phyloP scores from a whole-genome alignment of 2,888 invertebrate species.

The Tinea trinotella region DNA sequence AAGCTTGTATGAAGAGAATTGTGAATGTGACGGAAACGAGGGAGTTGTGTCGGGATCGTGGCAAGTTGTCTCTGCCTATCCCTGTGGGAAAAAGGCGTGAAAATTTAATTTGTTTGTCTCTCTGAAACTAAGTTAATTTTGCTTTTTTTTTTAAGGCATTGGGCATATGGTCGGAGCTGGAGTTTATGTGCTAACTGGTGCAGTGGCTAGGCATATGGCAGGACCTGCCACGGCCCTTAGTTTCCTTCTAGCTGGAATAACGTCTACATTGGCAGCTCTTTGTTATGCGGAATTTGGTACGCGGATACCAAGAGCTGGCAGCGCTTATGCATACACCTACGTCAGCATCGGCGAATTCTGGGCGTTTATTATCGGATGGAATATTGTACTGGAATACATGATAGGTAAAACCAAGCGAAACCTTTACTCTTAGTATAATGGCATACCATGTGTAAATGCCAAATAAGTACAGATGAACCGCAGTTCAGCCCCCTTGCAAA shows the following conservation, averaged over 20 bases:
- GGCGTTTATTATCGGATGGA: slow-evolving; percentile 97
- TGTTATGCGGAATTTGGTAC: slow-evolving; percentile 95
- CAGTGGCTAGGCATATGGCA: slow-evolving; percentile 85
- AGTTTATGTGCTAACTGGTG: slow-evolving; percentile 91
- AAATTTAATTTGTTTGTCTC: too few relatives aligned
- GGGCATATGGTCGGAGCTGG: slow-evolving; percentile 97
- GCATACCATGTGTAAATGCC: too few relatives aligned
- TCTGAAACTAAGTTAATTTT: not conserved
- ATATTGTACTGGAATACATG: slow-evolving; percentile 91
- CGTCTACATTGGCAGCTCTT: slow-evolving; percentile 84
- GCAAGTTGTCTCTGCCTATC: too few relatives aligned
- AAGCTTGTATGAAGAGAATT: too few relatives aligned
- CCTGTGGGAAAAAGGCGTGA: too few relatives aligned
- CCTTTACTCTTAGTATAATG: too few relatives aligned
- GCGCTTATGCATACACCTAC: slow-evolving; percentile 95
- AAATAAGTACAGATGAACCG: too few relatives aligned
- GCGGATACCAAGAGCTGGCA: slow-evolving; percentile 89
- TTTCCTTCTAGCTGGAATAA: slow-evolving; percentile 80
- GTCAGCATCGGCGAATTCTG: slow-evolving; percentile 94
- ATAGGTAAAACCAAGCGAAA: too few relatives aligned
- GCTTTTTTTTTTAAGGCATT: slow-evolving; percentile 75
- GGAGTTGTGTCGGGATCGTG: too few relatives aligned
- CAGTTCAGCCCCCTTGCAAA: too few relatives aligned
- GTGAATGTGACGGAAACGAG: too few relatives aligned
- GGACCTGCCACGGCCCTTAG: slow-evolving; percentile 87